Percentiles rank a stretch among this genome's conserved stretches.
Evolutionary conservation across 1,140 invertebrate genomes (phyloP).

Genomic region (Drosophila virilis): DNA sequence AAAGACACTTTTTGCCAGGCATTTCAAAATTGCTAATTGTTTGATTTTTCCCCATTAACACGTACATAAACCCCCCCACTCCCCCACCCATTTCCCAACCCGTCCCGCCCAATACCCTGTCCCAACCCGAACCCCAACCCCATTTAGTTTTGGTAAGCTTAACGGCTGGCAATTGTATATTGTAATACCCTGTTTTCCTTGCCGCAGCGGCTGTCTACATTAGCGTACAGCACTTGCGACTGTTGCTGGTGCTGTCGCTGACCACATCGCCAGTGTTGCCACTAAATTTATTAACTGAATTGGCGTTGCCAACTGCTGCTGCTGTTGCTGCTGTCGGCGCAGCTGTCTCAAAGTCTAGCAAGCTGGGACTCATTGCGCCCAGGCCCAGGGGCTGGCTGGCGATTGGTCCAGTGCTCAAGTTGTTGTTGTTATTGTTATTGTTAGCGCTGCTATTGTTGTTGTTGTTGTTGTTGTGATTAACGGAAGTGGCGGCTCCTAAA

Average conservation of each 20-base stretch:
- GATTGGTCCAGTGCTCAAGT: slow-evolving; percentile 52
- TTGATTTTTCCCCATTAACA: slow-evolving; percentile 24
- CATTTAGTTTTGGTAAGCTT: slow-evolving; percentile 44
- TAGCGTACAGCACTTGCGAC: slow-evolving; percentile 87
- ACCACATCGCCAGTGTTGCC: slow-evolving; percentile 88
- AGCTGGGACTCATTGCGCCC: slow-evolving; percentile 63
- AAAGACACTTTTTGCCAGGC: slow-evolving; percentile 71
- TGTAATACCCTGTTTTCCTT: slow-evolving; percentile 46
- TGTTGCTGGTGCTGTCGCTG: slow-evolving; percentile 87
- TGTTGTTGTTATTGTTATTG: slow-evolving; percentile 61
- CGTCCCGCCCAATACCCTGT: background rate
- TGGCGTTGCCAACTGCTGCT: slow-evolving; percentile 33
- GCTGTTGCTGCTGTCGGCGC: slow-evolving; percentile 76
- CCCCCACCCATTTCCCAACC: no score
- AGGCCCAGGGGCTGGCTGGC: slow-evolving; percentile 57
- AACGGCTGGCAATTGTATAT: slow-evolving; percentile 45
- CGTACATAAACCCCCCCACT: slow-evolving; percentile 16
- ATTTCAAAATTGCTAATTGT: slow-evolving; percentile 51
- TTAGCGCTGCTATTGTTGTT: slow-evolving; percentile 64
- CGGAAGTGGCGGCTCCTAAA: slow-evolving; percentile 73
- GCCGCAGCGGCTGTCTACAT: slow-evolving; percentile 58
- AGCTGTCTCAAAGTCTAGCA: slow-evolving; percentile 62
- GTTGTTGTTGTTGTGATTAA: slow-evolving; percentile 56
- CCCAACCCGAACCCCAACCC: background rate
- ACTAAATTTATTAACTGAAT: slow-evolving; percentile 85